phyloP scores from a whole-genome alignment of 2,113 vertebrate genomes.

The Phylloscopus whistleri region DNA sequence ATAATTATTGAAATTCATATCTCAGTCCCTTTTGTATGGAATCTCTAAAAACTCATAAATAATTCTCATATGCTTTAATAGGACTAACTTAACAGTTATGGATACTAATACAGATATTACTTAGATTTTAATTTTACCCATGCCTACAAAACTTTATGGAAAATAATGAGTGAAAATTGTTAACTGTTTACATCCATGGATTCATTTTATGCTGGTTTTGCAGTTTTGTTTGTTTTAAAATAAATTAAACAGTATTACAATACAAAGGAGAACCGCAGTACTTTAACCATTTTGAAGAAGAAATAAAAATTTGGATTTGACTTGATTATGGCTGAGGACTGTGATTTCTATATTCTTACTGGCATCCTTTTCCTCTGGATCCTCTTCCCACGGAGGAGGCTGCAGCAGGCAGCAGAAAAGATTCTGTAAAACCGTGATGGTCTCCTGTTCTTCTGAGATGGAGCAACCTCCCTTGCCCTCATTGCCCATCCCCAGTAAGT shows the following conservation, averaged over 20 bases:
- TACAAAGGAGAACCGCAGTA: neutral
- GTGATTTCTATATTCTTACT: neutral
- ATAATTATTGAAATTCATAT: neutral
- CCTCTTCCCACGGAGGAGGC: neutral
- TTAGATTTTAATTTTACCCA: neutral
- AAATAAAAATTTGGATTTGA: neutral
- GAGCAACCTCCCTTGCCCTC: neutral
- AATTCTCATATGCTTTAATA: neutral
- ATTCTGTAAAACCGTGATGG: neutral
- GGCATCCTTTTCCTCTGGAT: neutral
- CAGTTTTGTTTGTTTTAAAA: neutral
- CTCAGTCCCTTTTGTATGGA: neutral
- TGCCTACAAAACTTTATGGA: neutral
- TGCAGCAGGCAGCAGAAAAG: neutral
- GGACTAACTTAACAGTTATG: neutral
- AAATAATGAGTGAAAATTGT: neutral
- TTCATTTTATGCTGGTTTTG: neutral
- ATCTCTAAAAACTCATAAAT: neutral
- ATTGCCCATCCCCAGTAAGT: accelerated
- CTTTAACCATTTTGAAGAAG: neutral
- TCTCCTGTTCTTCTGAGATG: neutral
- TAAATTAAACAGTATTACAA: neutral
- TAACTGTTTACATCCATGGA: neutral
- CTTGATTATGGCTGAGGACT: neutral
- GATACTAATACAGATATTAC: neutral